These are phyloP conservation scores for Rachycentron canadum DNA, from an alignment of 2,797 vertebrate species.

Conservation along the genomic window DNA sequence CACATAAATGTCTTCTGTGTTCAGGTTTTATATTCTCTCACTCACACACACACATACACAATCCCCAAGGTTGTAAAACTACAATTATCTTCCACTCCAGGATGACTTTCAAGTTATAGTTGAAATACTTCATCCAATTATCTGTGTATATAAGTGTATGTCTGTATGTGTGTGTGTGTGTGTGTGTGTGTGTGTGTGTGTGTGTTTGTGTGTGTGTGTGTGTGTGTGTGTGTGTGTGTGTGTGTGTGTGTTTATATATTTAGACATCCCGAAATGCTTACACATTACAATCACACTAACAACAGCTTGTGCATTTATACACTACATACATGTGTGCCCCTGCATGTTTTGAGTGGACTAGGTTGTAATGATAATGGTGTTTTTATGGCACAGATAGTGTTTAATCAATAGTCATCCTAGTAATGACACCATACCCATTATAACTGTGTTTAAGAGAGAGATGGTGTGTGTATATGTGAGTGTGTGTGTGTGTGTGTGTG, in stretches of 20 bases:
- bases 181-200: conserved; percentile 35
- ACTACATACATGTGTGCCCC: conserved; percentile 1
- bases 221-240: conserved; percentile 9
- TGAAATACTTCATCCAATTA: conserved; percentile 70
- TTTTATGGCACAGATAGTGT: conserved; percentile 70
- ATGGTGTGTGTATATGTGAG: neutral
- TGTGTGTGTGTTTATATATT: conserved; percentile 29
- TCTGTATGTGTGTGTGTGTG: conserved; percentile 2
- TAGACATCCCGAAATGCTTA: conserved; percentile 25
- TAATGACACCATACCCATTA: conserved; percentile 43
- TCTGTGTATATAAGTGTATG: conserved; percentile 37
- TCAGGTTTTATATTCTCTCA: neutral
- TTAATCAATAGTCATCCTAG: conserved; percentile 73
- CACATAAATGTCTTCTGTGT: conserved; percentile 11
- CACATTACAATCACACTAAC: conserved; percentile 25
- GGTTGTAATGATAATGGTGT: conserved; percentile 53
- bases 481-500: conserved; percentile 8
- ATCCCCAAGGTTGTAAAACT: conserved; percentile 69
- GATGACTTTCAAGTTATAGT: conserved; percentile 61
- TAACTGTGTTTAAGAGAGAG: conserved; percentile 41
- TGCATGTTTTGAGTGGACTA: conserved; percentile 23
- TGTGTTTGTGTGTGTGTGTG: neutral
- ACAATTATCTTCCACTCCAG: conserved; percentile 70
- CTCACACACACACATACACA: conserved; percentile 13
- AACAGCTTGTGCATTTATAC: conserved; percentile 17